Base-by-base conservation (phyloP, 2,888 invertebrate species). In the Habroteleia sp. region DNA sequence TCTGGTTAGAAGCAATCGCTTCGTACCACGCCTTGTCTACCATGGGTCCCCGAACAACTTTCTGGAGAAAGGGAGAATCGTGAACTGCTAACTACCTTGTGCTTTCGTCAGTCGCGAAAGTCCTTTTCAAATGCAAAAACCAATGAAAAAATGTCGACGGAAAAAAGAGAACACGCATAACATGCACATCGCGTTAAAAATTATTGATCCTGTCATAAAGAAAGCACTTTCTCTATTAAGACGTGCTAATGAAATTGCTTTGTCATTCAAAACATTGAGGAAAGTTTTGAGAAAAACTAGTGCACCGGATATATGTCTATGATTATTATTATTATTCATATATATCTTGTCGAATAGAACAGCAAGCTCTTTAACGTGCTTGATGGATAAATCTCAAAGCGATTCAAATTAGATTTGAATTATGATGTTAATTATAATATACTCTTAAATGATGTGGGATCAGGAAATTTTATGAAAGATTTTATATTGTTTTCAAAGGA, bases 61-160 rank as follows among this genome's bases (percentile, higher is more conserved):
- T 80, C 79, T 60, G 80, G 84, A 79, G 84, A 84, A 84, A 84
- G 84, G 84, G 78, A 82, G 81, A 81, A 82, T 79, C 78, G 77
- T 69, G 63, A 60, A 46, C 42, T 35, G 62, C 50, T 16, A 56
- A 50, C 39, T 60, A 56, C 44, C 63, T 52, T 46, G 60, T 50
- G 60, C 66, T 60, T 60, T 66, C 31, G 60, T 60, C 58, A 44
- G 56, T 46, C 52, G 27, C 46, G 52, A 44, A 56, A 63, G 33
- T 56, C 33, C 20, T 31, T 63, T 44, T 42, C 31, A 13, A 17
- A 44, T 17, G 29, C 37, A 42, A 42, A 65, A 52, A 42, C 23
- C 7, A 0, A 11, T 8, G 10, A 17, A 29, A 2, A 35, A 37
- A 13, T 13, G 23, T 4, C 23, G 11, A 20, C 17, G 11, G 11